Conservation (phyloP, 2,113 vertebrate species). For the Syngnathus typhle region DNA sequence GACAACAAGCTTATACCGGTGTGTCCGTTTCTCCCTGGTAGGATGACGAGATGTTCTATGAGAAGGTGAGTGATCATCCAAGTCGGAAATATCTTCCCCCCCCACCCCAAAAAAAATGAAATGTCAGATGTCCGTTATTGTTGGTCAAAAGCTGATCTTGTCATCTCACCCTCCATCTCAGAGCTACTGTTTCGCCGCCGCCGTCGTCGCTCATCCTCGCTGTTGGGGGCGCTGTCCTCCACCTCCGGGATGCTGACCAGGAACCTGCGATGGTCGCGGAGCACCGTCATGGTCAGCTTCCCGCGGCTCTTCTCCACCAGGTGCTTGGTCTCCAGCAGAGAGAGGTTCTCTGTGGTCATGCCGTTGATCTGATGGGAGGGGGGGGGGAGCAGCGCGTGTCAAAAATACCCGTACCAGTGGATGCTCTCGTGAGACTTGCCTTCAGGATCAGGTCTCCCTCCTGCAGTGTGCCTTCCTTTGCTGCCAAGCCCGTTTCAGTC, state of each 20-base stretch:
- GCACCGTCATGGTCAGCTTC: conserved; percentile 80
- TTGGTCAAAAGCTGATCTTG: neutral
- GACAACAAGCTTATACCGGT: conserved; percentile 49
- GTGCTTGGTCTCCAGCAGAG: conserved; percentile 84
- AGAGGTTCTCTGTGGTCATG: conserved; percentile 86
- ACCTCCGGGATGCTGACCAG: conserved; percentile 84
- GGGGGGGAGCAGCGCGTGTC: neutral
- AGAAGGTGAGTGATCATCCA: conserved; percentile 66
- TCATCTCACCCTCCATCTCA: conserved; percentile 77
- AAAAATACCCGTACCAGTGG: neutral
- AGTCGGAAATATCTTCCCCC: conserved; percentile 83
- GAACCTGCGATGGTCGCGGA: conserved; percentile 82
- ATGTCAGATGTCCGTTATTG: neutral
- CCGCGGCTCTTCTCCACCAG: conserved; percentile 87
- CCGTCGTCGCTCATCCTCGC: conserved; percentile 55
- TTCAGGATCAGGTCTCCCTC: conserved; percentile 96
- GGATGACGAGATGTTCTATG: conserved; percentile 51
- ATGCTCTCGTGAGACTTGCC: conserved; percentile 57
- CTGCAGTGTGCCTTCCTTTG: conserved; percentile 76
- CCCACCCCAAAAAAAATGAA: neutral
- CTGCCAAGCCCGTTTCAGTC: conserved; percentile 81
- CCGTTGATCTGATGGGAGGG: conserved; percentile 81
- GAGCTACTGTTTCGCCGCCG: conserved; percentile 74
- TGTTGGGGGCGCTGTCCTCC: conserved; percentile 77
- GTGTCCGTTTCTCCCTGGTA: conserved; percentile 60